phyloP scores from a whole-genome alignment of 1,140 invertebrate genomes.

The Vanessa tameamea region DNA sequence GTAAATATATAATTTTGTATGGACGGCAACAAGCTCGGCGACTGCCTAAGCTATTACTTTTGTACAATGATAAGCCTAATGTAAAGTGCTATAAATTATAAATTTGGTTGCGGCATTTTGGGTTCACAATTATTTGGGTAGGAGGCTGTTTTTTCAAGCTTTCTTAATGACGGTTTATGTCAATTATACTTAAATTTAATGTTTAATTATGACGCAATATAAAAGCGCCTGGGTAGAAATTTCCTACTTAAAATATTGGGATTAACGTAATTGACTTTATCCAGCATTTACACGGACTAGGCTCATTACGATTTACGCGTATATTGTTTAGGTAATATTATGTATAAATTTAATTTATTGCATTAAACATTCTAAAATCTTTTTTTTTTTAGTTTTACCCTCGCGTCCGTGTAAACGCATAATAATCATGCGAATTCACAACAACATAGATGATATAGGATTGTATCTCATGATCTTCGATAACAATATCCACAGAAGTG shows the following conservation, averaged over 20 bases:
- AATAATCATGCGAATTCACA: conserved; percentile 39
- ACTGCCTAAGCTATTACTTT: conserved; percentile 39
- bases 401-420: conserved; percentile 22
- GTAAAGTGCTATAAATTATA: conserved; percentile 1
- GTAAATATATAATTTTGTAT: conserved; percentile 36
- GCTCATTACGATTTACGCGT: not conserved
- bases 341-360: not conserved
- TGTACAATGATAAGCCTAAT: conserved; percentile 25
- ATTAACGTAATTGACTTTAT: conserved; percentile 35
- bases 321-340: not conserved
- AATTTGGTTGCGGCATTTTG: not conserved
- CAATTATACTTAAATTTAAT: conserved; percentile 14
- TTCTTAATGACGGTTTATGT: conserved; percentile 15
- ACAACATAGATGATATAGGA: conserved; percentile 87
- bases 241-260: conserved; percentile 24
- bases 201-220: conserved; percentile 18
- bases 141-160: not conserved
- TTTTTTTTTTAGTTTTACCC: not conserved
- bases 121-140: not conserved
- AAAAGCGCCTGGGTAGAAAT: conserved; percentile 20
- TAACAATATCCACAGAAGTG: conserved; percentile 91
- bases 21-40: conserved; percentile 66
- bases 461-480: conserved; percentile 95
- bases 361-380: not conserved
- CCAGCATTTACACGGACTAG: conserved; percentile 21